Evolutionary conservation across 53 echinoderm and acorn worm species (phyloP).

Genomic region (Apostichopus leukothele): DNA sequence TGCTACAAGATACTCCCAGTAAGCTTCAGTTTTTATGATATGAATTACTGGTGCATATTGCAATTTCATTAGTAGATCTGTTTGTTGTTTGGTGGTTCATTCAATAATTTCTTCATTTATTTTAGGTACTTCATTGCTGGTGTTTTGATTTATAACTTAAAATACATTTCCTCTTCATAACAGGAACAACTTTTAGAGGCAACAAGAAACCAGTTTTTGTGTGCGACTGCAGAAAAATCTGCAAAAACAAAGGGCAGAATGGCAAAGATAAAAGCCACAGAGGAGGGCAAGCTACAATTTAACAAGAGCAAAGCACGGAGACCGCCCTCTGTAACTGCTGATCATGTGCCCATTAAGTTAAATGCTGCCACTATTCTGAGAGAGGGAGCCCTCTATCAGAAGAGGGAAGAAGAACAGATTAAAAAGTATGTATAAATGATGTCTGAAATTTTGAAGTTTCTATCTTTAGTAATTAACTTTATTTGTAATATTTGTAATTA

Average conservation of each 20-base stretch:
- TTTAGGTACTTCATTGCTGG: too few relatives aligned
- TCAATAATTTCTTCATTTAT: neutral
- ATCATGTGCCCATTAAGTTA: slow-evolving; percentile 88
- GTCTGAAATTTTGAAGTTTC: too few relatives aligned
- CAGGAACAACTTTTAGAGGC: slow-evolving; percentile 87
- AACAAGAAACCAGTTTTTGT: slow-evolving; percentile 87
- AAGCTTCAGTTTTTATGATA: neutral
- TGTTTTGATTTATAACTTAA: neutral
- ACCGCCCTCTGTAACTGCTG: slow-evolving; percentile 58
- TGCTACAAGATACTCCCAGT: neutral
- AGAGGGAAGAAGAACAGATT: slow-evolving; percentile 86
- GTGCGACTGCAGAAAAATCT: slow-evolving; percentile 89
- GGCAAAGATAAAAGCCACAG: slow-evolving; percentile 62
- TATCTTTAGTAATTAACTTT: too few relatives aligned
- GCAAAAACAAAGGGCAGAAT: slow-evolving; percentile 65
- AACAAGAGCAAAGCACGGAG: slow-evolving; percentile 81
- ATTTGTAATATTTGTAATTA: too few relatives aligned
- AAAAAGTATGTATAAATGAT: slow-evolving; percentile 67
- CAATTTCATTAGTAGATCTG: neutral
- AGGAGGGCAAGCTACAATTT: slow-evolving; percentile 92
- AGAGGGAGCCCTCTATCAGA: slow-evolving; percentile 94
- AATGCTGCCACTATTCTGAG: slow-evolving; percentile 93
- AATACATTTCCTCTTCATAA: slow-evolving; percentile 1
- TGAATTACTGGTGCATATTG: neutral
- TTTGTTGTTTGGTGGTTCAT: too few relatives aligned